Percentiles rank a stretch among this genome's conserved stretches.
Evolutionary conservation across 2,113 vertebrate species (phyloP).

Genomic region (Antigone vipio): DNA sequence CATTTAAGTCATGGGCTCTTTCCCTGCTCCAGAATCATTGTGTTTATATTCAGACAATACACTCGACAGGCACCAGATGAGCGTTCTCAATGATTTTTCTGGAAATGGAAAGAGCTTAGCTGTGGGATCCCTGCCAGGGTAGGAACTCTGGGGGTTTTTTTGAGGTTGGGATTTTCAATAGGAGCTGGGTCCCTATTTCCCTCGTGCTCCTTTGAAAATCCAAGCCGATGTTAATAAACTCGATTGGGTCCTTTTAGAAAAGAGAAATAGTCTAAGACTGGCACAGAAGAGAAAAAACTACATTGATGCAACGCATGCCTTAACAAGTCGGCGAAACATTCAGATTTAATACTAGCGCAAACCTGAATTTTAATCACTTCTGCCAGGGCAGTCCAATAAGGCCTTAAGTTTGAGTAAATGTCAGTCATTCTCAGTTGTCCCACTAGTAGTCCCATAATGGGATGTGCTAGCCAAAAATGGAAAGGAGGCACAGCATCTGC

Average conservation of each 20-base stretch:
- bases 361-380: conserved; percentile 38
- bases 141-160: conserved; percentile 32
- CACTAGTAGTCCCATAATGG: conserved; percentile 54
- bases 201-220: not conserved
- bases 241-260: conserved; percentile 35
- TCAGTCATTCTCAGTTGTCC: conserved; percentile 59
- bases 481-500: conserved; percentile 62
- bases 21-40: conserved; percentile 40
- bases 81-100: conserved; percentile 70
- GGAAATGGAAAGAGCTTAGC: conserved; percentile 63
- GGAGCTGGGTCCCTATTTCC: not conserved
- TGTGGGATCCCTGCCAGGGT: conserved; percentile 61
- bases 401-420: conserved; percentile 55
- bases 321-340: not conserved
- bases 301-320: conserved; percentile 16
- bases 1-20: not conserved
- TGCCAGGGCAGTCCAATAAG: conserved; percentile 58
- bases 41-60: conserved; percentile 71
- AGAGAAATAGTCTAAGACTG: conserved; percentile 8
- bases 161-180: conserved; percentile 6
- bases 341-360: conserved; percentile 51
- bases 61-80: conserved; percentile 68
- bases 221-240: not conserved
- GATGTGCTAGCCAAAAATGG: conserved; percentile 54
- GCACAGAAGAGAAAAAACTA: not conserved